phyloP scores from a whole-genome alignment of 2,113 vertebrate genomes.

The Sphyrna mokarran region DNA sequence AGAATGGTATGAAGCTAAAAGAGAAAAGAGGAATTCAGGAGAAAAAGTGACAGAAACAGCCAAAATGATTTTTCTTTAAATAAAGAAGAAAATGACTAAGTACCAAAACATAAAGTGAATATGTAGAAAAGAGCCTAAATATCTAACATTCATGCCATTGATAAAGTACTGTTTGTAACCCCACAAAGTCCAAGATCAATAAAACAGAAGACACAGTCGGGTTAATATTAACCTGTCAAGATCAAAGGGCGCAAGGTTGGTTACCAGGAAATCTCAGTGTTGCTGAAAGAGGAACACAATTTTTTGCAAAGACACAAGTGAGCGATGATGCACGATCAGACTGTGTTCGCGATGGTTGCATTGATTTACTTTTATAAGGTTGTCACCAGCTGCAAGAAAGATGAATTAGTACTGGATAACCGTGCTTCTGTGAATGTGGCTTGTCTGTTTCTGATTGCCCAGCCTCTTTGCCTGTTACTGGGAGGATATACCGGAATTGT shows the following conservation, averaged over 20 bases:
- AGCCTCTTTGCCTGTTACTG: slow-evolving; percentile 62
- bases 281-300: neutral
- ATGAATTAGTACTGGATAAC: slow-evolving; percentile 55
- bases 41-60: neutral
- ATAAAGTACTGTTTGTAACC: neutral
- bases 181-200: slow-evolving; percentile 4
- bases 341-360: slow-evolving; percentile 61
- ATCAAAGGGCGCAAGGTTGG: neutral
- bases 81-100: neutral
- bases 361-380: slow-evolving; percentile 66
- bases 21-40: neutral
- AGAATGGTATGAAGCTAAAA: neutral
- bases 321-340: slow-evolving; percentile 52
- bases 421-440: slow-evolving; percentile 65
- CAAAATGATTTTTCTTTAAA: neutral
- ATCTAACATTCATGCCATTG: neutral
- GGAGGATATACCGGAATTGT: slow-evolving; percentile 61
- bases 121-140: too few relatives aligned
- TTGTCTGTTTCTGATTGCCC: slow-evolving; percentile 63
- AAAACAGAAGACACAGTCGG: neutral
- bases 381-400: slow-evolving; percentile 49
- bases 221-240: slow-evolving; percentile 3
- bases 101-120: neutral
- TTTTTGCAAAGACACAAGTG: neutral
- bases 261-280: neutral